phyloP scores from a whole-genome alignment of 2,113 vertebrate genomes.

The Polypterus senegalus region DNA sequence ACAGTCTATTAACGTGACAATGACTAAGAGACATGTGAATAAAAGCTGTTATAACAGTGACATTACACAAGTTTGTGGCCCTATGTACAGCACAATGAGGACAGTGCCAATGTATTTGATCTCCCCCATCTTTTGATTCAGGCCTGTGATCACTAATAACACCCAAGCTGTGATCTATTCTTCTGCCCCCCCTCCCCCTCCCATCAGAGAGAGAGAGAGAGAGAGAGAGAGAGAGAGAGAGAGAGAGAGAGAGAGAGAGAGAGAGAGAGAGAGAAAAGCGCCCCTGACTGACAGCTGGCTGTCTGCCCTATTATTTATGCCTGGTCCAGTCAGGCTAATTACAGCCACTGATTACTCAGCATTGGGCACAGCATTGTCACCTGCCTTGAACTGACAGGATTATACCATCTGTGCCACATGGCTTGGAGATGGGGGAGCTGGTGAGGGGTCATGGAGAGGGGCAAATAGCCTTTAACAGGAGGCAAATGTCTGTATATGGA shows the following conservation, averaged over 20 bases:
- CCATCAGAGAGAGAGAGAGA: neutral
- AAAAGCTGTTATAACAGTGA: too few species aligned
- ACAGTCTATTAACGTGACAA: too few species aligned
- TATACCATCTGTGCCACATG: constrained; percentile 78
- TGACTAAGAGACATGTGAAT: too few species aligned
- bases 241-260: constrained; percentile 18
- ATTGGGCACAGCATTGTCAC: constrained; percentile 54
- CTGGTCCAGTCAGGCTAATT: constrained; percentile 72
- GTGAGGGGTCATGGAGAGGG: constrained; percentile 49
- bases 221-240: constrained; percentile 23
- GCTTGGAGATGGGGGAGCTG: constrained; percentile 40
- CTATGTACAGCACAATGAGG: too few species aligned
- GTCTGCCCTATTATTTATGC: constrained; percentile 58
- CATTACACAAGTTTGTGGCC: too few species aligned
- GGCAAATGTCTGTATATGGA: constrained; percentile 53
- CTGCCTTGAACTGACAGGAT: constrained; percentile 67
- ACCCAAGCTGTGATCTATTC: neutral
- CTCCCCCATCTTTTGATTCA: too few species aligned
- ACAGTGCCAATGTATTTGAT: too few species aligned
- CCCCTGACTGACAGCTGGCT: constrained; percentile 70
- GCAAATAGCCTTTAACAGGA: constrained; percentile 48
- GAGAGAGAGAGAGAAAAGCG: constrained; percentile 30
- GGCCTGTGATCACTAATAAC: too few species aligned
- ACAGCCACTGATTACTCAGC: constrained; percentile 75
- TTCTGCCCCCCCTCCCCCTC: neutral